These are phyloP conservation scores for Falco biarmicus DNA, from an alignment of 2,797 vertebrate genomes.

Conservation along the genomic window DNA sequence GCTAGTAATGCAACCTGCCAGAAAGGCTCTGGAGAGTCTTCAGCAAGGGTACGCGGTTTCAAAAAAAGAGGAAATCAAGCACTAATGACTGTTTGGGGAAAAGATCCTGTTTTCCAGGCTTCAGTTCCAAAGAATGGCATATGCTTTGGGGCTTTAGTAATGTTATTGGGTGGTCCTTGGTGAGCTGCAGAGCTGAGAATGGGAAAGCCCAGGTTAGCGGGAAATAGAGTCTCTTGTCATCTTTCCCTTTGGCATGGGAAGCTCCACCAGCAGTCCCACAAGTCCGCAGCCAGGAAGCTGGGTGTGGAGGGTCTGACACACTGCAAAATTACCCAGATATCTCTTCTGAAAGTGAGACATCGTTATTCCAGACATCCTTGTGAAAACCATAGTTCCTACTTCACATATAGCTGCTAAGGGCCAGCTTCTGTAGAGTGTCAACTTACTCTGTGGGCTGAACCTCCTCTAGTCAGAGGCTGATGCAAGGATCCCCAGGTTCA, in stretches of 20 bases:
- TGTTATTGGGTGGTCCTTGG: background rate
- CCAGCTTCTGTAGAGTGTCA: background rate
- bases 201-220: background rate
- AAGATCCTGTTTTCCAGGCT: background rate
- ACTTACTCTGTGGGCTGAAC: background rate
- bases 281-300: rapidly evolving
- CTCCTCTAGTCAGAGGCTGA: background rate
- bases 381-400: background rate
- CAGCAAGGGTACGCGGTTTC: background rate
- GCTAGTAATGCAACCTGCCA: rapidly evolving
- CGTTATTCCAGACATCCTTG: background rate
- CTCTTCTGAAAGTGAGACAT: background rate
- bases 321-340: background rate
- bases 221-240: background rate
- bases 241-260: background rate
- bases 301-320: background rate
- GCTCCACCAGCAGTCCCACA: background rate
- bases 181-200: background rate
- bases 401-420: background rate
- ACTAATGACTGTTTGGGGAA: no score
- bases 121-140: background rate
- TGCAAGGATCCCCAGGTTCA: background rate
- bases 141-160: background rate
- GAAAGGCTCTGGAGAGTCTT: background rate
- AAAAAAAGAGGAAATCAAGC: background rate